Percentiles rank a stretch among this genome's conserved stretches.
These are phyloP conservation scores for Cottus gobio DNA, from an alignment of 2,113 vertebrate genomes.

Conservation along the genomic window DNA sequence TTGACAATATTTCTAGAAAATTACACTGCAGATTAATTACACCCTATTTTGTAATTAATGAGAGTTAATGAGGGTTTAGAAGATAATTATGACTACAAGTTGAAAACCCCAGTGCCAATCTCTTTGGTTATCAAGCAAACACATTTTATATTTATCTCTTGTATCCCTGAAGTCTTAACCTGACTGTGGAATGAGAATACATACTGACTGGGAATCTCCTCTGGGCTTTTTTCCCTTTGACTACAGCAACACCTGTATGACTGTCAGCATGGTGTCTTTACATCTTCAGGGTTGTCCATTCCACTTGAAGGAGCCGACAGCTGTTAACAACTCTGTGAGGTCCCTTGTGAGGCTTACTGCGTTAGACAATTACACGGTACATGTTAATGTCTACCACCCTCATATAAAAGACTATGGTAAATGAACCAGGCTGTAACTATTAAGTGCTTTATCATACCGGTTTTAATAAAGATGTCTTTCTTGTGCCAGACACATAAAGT, in stretches of 20 bases:
- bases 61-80: constrained; percentile 45
- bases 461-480: neutral
- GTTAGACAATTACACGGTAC: constrained; percentile 20
- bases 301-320: constrained; percentile 41
- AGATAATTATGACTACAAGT: constrained; percentile 35
- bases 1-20: constrained; percentile 23
- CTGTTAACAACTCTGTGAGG: constrained; percentile 38
- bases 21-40: constrained; percentile 40
- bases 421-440: constrained; percentile 18
- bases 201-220: constrained; percentile 21
- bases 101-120: constrained; percentile 21
- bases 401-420: constrained; percentile 9
- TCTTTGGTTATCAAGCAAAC: constrained; percentile 19
- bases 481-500: neutral
- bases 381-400: constrained; percentile 12
- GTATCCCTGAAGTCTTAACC: constrained; percentile 14
- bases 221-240: constrained; percentile 17
- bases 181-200: constrained; percentile 11
- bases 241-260: constrained; percentile 49
- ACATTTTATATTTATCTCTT: neutral
- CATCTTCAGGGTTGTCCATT: constrained; percentile 33
- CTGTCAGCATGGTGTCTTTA: constrained; percentile 24
- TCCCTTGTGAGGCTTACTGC: constrained; percentile 18
- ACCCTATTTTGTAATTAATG: constrained; percentile 42
- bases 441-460: neutral